Evolutionary conservation across 1,140 invertebrate species (phyloP), one percentile per base, ranked within the genome.

Genomic region (Dufourea novaeangliae): DNA sequence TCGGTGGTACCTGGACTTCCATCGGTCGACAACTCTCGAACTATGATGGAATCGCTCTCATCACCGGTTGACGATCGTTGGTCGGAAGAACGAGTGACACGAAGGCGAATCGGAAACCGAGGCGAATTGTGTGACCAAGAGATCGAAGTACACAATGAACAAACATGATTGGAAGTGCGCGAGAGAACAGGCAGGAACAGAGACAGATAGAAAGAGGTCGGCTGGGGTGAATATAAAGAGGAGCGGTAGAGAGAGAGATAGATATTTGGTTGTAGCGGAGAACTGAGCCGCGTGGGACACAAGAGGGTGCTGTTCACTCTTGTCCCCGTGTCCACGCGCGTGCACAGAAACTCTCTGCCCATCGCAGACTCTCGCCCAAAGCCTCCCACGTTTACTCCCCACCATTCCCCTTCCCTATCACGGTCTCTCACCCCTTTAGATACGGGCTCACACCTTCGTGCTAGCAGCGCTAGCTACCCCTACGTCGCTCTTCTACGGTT

Each of bases 271-370:
- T 88, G 86, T 88, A 86, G 80, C 56, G 34, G 80, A 84, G 87
- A 87, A 86, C 78, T 89, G 87, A 89, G 87, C 88, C 84, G 84
- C 88, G 88, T 89, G 87, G 87, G 88, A 89, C 82, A 87, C n/a
- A n/a, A n/a, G n/a, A 83, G 86, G 85, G 84, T 86, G 87, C 86
- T 89, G 88, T 88, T 89, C 79, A 62, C 79, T 84, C 81, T 87
- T 81, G 80, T 79, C 76, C 67, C 52, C 68, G 41, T 78, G 78
- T 83, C 85, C 86, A 85, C 71, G 50, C 66, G 68, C 59, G 80
- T 68, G 78, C 83, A 73, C 54, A 52, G 72, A 82, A 84, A 84
- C 76, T 82, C 76, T 82, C 57, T 66, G 71, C 75, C 83, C 64
- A 62, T 83, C 80, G 61, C 72, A 66, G 64, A 56, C 71, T 29